Evolutionary conservation across 2,113 vertebrate genomes (phyloP), one percentile per base, ranked within the genome.

Genomic region (Fregata magnificens): DNA sequence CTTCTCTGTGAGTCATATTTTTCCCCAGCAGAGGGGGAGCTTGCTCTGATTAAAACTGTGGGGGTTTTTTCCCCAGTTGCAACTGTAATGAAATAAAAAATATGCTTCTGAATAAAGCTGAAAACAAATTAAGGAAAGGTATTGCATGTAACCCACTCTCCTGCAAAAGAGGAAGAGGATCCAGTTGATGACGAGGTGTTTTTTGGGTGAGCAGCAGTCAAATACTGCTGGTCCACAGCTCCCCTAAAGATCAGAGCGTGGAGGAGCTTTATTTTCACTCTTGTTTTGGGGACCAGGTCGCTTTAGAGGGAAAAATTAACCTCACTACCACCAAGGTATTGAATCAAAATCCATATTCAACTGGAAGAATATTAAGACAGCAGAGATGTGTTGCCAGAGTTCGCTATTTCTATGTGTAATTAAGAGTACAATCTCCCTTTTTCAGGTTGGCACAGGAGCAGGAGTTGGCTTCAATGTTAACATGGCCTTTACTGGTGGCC

Each of bases 401-500:
- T 79, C 0, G 1, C 25, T 58, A 15, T 77, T 72, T 55, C 58
- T 38, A 9, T 4, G 8, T 52, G 36, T 80, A 5, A 73, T 12
- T n/a, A 25, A 70, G 14, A 71, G n/a, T 42, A 8, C 50, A 8
- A 1, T 76, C 45, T 87, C 62, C 19, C 4, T 66, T 76, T 94
- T 52, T 11, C 95, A 99, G 99, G 99, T 99, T 96, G 99, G 99
- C 97, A 98, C 97, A 9, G 99, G 99, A 58, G 98, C 99, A 10
- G 99, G 99, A 26, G 95, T 98, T 45, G 99, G 99, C 92, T 99
- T 99, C 98, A 99, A 99, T 2, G 99, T 99, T 66, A 99, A 99
- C 97, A 99, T 99, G 98, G 99, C 99, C 40, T 99, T 99, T 92
- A 99, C 99, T 4, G 99, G 99, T 14, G 99, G 99, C 88, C 98